These are phyloP conservation scores for Thinocorus orbignyianus DNA, from an alignment of 2,113 vertebrate species.

Conservation along the genomic window DNA sequence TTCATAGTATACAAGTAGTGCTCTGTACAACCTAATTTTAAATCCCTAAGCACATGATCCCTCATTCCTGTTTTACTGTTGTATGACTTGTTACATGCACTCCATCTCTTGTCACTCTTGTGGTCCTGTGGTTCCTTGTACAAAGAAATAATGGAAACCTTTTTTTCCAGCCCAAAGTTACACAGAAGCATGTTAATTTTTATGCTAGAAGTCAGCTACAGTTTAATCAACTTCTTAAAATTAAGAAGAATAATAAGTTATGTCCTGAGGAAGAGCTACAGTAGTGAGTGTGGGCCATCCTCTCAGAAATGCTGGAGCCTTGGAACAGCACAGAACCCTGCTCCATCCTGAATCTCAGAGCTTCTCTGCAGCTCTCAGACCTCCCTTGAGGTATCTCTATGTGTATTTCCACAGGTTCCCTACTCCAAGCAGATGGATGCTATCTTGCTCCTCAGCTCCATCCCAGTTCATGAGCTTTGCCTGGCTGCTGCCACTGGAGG, in stretches of 20 bases:
- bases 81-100: background rate
- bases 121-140: background rate
- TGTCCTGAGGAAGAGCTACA: background rate
- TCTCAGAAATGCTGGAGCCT: background rate
- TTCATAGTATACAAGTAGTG: background rate
- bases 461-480: background rate
- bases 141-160: background rate
- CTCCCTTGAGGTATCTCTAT: background rate
- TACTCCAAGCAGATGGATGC: background rate
- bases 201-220: background rate
- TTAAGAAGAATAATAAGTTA: background rate
- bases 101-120: background rate
- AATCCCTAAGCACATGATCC: background rate
- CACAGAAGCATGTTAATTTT: rapidly evolving
- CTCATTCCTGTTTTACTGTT: background rate
- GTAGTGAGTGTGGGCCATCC: background rate
- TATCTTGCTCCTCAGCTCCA: background rate
- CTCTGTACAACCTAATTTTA: background rate
- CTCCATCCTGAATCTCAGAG: background rate
- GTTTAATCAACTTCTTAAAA: background rate
- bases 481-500: background rate
- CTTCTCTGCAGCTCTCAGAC: background rate
- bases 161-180: background rate
- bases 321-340: background rate
- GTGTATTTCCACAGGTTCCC: background rate